These are phyloP conservation scores for Diplogasteroides magnus DNA, from an alignment of 1,140 invertebrate genomes.

Conservation along the genomic window DNA sequence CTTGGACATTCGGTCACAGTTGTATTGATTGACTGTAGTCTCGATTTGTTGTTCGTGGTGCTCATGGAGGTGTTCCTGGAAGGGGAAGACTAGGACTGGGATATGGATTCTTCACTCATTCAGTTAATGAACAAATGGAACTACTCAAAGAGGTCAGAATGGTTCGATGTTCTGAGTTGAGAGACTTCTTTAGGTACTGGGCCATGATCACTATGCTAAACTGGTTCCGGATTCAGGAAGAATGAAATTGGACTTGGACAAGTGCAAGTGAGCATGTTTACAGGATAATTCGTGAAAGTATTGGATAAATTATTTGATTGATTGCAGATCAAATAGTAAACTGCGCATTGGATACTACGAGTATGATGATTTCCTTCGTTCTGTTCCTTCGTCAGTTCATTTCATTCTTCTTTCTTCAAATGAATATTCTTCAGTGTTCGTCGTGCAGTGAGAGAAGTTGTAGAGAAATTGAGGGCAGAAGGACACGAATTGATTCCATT, in stretches of 20 bases:
- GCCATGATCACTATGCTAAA: conserved; percentile 11
- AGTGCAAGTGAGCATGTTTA: conserved; percentile 9
- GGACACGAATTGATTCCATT: conserved; percentile 49
- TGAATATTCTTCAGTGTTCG: conserved; percentile 34
- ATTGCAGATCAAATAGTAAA: conserved; percentile 1
- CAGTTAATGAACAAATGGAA: conserved; percentile 44
- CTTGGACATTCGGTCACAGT: background rate
- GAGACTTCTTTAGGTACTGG: conserved; percentile 6
- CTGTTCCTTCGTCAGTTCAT: conserved; percentile 39
- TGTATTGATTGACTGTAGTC: background rate
- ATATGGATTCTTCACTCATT: conserved; percentile 51
- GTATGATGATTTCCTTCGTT: conserved; percentile 44
- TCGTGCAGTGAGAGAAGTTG: conserved; percentile 46
- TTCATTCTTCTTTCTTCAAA: conserved; percentile 1
- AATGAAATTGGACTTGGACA: background rate
- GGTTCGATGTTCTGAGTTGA: conserved; percentile 6
- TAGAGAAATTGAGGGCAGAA: conserved; percentile 35
- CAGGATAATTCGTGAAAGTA: too few species aligned
- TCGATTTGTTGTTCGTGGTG: conserved; percentile 35
- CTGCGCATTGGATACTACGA: conserved; percentile 47
- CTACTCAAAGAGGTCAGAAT: conserved; percentile 21
- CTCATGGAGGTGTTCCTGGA: conserved; percentile 45
- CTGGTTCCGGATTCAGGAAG: conserved; percentile 1
- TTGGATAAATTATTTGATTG: too few species aligned
- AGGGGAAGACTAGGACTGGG: conserved; percentile 42